phyloP scores from a whole-genome alignment of 35 echinoderm and acorn worm species.

The Stichopus chloronotus region DNA sequence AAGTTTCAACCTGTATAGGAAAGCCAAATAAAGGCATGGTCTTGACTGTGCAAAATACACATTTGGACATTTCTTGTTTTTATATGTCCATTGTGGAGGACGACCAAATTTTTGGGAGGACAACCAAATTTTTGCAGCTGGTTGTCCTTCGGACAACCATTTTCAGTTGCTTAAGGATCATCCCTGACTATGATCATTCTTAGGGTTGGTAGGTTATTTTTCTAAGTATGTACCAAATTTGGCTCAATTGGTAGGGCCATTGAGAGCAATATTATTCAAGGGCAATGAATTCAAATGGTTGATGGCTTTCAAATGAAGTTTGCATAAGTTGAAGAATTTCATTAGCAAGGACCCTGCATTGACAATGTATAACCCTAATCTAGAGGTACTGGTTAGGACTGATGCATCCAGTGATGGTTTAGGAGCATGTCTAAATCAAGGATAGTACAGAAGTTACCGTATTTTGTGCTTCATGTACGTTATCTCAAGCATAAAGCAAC shows the following conservation, averaged over 20 bases:
- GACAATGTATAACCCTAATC: constrained; percentile 15
- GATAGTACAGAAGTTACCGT: constrained; percentile 42
- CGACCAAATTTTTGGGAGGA: too few species aligned
- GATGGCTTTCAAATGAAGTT: neutral
- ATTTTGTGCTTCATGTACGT: constrained; percentile 65
- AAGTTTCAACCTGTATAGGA: too few species aligned
- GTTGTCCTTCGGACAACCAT: too few species aligned
- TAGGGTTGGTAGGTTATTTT: neutral
- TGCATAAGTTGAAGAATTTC: neutral
- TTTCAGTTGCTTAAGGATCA: too few species aligned
- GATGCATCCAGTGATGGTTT: constrained; percentile 28
- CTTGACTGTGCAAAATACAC: too few species aligned
- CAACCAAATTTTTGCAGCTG: too few species aligned
- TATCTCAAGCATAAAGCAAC: neutral
- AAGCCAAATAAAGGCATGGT: too few species aligned
- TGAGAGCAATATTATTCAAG: neutral
- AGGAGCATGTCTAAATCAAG: constrained; percentile 64
- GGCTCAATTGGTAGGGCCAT: neutral
- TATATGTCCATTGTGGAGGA: too few species aligned
- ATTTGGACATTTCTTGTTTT: too few species aligned
- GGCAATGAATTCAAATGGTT: constrained; percentile 20
- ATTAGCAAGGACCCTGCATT: constrained; percentile 33
- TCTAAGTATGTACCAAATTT: constrained; percentile 17
- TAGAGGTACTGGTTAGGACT: constrained; percentile 18
- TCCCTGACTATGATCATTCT: constrained; percentile 15